A percentile compares a stretch with the other conserved stretches of the same genome.
These are phyloP conservation scores for Diadumene lineata DNA, from an alignment of 92 coral and sea anemone species.

Conservation along the genomic window DNA sequence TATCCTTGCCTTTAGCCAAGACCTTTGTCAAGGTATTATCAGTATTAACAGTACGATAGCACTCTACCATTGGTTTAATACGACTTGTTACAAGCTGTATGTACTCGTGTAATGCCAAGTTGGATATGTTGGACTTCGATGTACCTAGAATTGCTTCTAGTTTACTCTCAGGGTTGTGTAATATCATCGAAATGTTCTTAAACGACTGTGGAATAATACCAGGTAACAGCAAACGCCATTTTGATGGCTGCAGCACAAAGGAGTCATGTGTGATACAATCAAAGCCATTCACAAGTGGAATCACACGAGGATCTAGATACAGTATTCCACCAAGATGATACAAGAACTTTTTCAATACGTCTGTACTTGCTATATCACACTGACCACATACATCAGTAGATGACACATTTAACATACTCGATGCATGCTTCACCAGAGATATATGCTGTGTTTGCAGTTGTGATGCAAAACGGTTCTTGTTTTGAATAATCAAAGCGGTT, in stretches of 20 bases:
- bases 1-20: conserved; percentile 23
- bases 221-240: conserved; percentile 56
- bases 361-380: conserved; percentile 25
- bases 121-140: conserved; percentile 23
- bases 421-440: conserved; percentile 17
- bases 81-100: conserved; percentile 15
- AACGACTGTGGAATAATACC: conserved; percentile 52
- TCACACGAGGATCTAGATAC: conserved; percentile 33
- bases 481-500: conserved; percentile 25
- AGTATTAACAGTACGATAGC: conserved; percentile 24
- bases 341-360: conserved; percentile 55
- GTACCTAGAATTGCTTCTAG: conserved; percentile 46
- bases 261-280: conserved; percentile 45
- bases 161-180: conserved; percentile 41
- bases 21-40: conserved; percentile 27
- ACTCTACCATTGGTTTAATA: conserved; percentile 33
- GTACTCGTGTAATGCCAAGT: conserved; percentile 46
- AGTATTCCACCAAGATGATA: conserved; percentile 24
- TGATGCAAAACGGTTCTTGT: background rate
- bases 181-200: conserved; percentile 28
- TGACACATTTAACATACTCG: conserved; percentile 45
- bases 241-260: conserved; percentile 49
- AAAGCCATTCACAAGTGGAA: conserved; percentile 35
- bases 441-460: conserved; percentile 26
- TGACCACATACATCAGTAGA: conserved; percentile 48